Percentiles rank a stretch among this genome's conserved stretches.
These are phyloP conservation scores for Mobula birostris DNA, from an alignment of 2,113 vertebrate genomes.

Conservation along the genomic window DNA sequence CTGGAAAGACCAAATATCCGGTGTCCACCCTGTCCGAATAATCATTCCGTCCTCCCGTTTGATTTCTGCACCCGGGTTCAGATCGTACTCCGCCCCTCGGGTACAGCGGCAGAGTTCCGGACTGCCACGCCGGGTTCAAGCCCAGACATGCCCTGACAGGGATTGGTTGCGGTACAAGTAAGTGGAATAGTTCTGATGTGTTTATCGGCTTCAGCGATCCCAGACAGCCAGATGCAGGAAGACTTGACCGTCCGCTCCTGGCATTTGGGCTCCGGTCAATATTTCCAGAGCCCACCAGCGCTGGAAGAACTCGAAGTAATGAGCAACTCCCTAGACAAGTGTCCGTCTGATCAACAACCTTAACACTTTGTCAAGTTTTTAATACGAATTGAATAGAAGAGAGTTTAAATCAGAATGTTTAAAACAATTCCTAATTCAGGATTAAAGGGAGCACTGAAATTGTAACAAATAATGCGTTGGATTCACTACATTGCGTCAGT, in stretches of 20 bases:
- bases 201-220: slow-evolving; percentile 60
- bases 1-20: no score
- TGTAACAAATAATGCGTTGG: not conserved
- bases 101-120: no score
- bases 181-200: slow-evolving; percentile 67
- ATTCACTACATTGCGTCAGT: not conserved
- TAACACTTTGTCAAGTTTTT: not conserved
- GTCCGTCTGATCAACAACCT: not conserved
- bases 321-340: no score
- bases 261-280: not conserved
- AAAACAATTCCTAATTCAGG: not conserved
- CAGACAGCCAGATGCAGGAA: slow-evolving; percentile 45
- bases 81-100: no score
- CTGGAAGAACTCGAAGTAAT: not conserved
- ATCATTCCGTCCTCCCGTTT: no score
- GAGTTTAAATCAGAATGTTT: not conserved
- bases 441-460: not conserved
- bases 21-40: no score
- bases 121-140: no score
- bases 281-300: not conserved
- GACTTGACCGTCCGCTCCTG: not conserved
- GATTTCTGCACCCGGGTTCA: no score
- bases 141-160: slow-evolving; percentile 33
- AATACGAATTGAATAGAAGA: not conserved
- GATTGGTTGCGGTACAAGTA: slow-evolving; percentile 65